These are phyloP conservation scores for Onychorhynchus coronatus DNA, from an alignment of 2,113 vertebrate species.

Conservation along the genomic window DNA sequence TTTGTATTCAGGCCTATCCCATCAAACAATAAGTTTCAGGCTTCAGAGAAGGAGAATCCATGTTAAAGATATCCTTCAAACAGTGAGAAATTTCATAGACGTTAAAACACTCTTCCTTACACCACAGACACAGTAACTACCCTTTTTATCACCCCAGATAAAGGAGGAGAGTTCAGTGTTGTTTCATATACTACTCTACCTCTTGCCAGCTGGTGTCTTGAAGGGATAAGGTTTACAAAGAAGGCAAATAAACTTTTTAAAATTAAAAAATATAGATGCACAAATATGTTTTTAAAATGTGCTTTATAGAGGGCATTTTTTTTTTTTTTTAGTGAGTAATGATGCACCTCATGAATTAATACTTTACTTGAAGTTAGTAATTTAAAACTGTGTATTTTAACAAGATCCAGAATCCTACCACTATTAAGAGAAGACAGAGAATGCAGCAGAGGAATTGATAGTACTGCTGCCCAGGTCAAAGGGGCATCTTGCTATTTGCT, in stretches of 20 bases:
- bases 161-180: background rate
- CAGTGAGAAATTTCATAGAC: background rate
- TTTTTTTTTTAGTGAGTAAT: background rate
- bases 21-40: background rate
- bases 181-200: background rate
- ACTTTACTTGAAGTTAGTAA: background rate
- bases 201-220: background rate
- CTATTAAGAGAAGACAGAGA: background rate
- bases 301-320: background rate
- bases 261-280: background rate
- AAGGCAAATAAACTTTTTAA: background rate
- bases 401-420: background rate
- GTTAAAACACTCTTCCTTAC: background rate
- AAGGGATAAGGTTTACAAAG: background rate
- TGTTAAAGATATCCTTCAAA: background rate
- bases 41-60: background rate
- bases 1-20: background rate
- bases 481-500: background rate
- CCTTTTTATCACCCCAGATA: background rate
- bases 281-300: background rate
- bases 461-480: background rate
- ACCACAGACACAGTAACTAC: background rate
- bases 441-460: background rate
- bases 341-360: background rate
- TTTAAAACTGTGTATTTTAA: background rate